Conservation (phyloP, 2,888 invertebrate species). For the Taenaris catops region DNA sequence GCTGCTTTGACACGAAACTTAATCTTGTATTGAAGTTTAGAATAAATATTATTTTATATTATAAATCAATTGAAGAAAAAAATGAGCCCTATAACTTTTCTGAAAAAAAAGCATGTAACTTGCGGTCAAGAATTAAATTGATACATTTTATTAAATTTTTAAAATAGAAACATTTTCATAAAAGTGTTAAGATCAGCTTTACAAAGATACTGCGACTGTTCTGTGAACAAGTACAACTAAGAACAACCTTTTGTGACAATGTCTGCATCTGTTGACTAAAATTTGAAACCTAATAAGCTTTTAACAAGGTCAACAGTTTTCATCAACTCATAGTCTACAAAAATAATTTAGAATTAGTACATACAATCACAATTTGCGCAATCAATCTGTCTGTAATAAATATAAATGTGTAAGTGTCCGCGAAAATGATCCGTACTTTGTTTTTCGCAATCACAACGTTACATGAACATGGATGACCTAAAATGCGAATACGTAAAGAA, state of each 20-base stretch:
- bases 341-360: conserved; percentile 69
- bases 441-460: conserved; percentile 80
- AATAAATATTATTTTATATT: not conserved
- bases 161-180: too few relatives aligned
- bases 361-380: conserved; percentile 48
- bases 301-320: conserved; percentile 81
- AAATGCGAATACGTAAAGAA: conserved; percentile 79
- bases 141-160: too few relatives aligned
- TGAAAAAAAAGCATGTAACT: too few relatives aligned
- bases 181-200: too few relatives aligned
- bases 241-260: conserved; percentile 67
- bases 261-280: conserved; percentile 80
- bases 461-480: conserved; percentile 81
- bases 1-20: conserved; percentile 34
- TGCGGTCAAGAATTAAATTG: too few relatives aligned
- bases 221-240: conserved; percentile 41
- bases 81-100: too few relatives aligned
- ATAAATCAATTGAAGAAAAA: not conserved
- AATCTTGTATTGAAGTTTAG: conserved; percentile 36
- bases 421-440: conserved; percentile 76
- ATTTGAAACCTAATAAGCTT: conserved; percentile 79
- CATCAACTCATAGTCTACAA: conserved; percentile 69
- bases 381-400: conserved; percentile 48
- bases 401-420: conserved; percentile 65
- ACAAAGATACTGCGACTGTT: conserved; percentile 45